A percentile compares a stretch with the other conserved stretches of the same genome.
Evolutionary conservation across 1,140 invertebrate genomes (phyloP).

Genomic region (Plectrocnemia conspersa): DNA sequence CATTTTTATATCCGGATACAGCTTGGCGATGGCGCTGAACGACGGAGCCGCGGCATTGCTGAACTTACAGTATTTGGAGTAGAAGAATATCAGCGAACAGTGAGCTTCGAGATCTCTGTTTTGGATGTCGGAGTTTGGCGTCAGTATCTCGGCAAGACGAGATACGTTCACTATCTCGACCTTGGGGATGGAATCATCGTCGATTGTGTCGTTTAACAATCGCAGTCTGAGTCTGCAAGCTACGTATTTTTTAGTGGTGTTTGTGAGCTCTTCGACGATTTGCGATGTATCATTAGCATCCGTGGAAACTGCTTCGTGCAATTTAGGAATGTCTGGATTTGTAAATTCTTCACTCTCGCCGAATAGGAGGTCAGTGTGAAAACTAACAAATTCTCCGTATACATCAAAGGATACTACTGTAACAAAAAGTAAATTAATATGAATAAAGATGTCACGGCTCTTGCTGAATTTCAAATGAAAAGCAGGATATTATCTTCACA

Average conservation of each 20-base stretch:
- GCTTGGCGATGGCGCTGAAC: conserved; percentile 81
- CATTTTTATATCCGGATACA: conserved; percentile 81
- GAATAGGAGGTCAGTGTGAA: too few relatives aligned
- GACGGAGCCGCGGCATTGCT: conserved; percentile 83
- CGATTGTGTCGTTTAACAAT: conserved; percentile 37
- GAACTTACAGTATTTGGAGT: conserved; percentile 83
- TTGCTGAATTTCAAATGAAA: neutral
- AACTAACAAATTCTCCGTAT: neutral
- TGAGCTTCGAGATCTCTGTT: conserved; percentile 47
- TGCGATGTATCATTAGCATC: too few relatives aligned
- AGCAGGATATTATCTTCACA: neutral
- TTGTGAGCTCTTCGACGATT: too few relatives aligned
- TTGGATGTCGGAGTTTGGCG: conserved; percentile 45
- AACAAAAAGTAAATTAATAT: neutral
- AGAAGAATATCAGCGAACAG: conserved; percentile 84
- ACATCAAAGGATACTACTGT: neutral
- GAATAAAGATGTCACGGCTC: too few relatives aligned
- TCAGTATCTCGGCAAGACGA: conserved; percentile 40
- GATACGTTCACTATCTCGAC: conserved; percentile 49
- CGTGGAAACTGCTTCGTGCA: too few relatives aligned
- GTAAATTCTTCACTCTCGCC: too few relatives aligned
- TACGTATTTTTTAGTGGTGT: conserved; percentile 46
- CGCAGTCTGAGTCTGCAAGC: conserved; percentile 45
- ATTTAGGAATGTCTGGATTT: too few relatives aligned
- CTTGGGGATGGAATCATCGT: conserved; percentile 38